phyloP scores from a whole-genome alignment of 2,888 invertebrate species.

The Diarsia mendica region DNA sequence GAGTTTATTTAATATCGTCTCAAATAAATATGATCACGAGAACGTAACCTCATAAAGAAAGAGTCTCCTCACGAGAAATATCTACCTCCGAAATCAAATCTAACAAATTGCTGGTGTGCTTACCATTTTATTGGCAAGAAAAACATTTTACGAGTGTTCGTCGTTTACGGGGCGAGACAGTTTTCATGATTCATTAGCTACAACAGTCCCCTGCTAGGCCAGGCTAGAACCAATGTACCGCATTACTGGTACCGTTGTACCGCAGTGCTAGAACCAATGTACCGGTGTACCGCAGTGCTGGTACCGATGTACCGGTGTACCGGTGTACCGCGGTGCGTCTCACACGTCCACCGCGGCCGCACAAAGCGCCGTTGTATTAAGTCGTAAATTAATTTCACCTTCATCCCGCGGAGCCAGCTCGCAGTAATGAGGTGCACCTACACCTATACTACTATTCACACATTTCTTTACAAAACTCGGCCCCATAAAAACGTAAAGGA shows the following conservation, averaged over 20 bases:
- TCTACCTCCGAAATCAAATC: conserved; percentile 35
- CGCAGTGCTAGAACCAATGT: conserved; percentile 33
- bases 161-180: conserved; percentile 25
- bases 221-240: conserved; percentile 6
- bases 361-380: conserved; percentile 77
- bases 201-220: conserved; percentile 21
- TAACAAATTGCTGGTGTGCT: conserved; percentile 32
- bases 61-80: conserved; percentile 10
- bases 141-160: conserved; percentile 41
- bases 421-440: conserved; percentile 77
- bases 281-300: conserved; percentile 20
- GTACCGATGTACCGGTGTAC: conserved; percentile 15
- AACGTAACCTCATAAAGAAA: conserved; percentile 12
- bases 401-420: conserved; percentile 63
- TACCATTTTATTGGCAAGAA: conserved; percentile 46
- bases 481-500: conserved; percentile 60
- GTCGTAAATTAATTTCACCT: conserved; percentile 84
- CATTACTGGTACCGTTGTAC: background rate
- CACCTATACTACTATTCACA: conserved; percentile 73
- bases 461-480: conserved; percentile 69
- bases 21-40: conserved; percentile 30
- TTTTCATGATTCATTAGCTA: conserved; percentile 47
- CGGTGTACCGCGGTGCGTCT: conserved; percentile 26
- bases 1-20: background rate
- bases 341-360: conserved; percentile 37